phyloP scores from a whole-genome alignment of 2,888 invertebrate genomes.

The Tribolium freemani region DNA sequence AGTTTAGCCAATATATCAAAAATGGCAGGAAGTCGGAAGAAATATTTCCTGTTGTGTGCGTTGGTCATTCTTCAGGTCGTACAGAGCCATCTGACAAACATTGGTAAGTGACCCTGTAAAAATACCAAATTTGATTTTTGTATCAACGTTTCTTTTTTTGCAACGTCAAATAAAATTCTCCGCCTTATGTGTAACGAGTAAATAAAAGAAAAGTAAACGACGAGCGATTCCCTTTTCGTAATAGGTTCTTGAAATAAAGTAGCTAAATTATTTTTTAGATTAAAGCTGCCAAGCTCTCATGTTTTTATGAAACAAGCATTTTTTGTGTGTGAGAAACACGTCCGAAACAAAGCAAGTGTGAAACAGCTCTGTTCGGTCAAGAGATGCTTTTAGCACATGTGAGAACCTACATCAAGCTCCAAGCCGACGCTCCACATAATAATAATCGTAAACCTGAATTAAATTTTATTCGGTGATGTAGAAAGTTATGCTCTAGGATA shows the following conservation, averaged over 20 bases:
- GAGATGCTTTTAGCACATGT: slow-evolving; percentile 10
- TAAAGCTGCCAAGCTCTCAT: not conserved
- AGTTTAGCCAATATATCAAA: too few species aligned
- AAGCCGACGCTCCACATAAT: slow-evolving; percentile 1
- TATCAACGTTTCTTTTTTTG: not conserved
- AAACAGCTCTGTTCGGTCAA: slow-evolving; percentile 2
- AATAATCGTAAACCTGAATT: slow-evolving; percentile 16
- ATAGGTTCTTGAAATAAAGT: slow-evolving; percentile 8
- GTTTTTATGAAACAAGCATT: not conserved
- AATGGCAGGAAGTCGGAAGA: too few species aligned
- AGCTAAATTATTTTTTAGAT: slow-evolving; percentile 24
- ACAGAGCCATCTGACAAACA: not conserved
- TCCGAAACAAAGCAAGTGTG: slow-evolving; percentile 5
- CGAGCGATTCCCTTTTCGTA: not conserved
- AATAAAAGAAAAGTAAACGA: slow-evolving; percentile 15
- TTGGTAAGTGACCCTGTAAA: not conserved
- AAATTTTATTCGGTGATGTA: slow-evolving; percentile 13
- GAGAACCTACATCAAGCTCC: slow-evolving; percentile 2
- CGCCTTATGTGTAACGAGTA: slow-evolving; percentile 14
- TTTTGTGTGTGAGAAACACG: not conserved
- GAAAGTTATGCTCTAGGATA: not conserved
- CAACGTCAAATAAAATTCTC: slow-evolving; percentile 7
- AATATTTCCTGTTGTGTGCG: too few species aligned
- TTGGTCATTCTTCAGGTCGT: too few species aligned
- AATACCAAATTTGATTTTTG: not conserved